phyloP scores from a whole-genome alignment of 2,888 invertebrate genomes.

The Sarcophaga caerulescens region DNA sequence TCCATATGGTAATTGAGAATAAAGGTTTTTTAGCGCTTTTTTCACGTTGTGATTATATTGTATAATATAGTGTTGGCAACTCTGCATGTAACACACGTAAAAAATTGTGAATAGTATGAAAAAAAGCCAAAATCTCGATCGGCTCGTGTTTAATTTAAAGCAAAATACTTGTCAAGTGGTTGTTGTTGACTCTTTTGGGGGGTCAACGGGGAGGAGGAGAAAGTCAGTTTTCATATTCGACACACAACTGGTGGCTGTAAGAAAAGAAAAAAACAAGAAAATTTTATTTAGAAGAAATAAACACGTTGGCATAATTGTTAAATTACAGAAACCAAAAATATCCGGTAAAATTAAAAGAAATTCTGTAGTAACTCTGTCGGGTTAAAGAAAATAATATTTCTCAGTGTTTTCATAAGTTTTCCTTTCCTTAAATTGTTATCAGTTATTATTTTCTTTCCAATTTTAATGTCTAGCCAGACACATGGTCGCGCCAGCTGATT shows the following conservation, averaged over 20 bases:
- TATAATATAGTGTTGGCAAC: constrained; percentile 24
- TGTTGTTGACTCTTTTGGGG: constrained; percentile 30
- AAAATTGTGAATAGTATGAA: constrained; percentile 39
- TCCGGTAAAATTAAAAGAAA: constrained; percentile 27
- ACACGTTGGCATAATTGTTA: constrained; percentile 59
- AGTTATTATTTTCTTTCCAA: constrained; percentile 1
- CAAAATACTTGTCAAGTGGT: constrained; percentile 61
- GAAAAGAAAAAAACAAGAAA: constrained; percentile 39
- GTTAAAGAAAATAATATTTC: not conserved
- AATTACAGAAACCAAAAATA: constrained; percentile 2
- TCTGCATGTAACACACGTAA: constrained; percentile 51
- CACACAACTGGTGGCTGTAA: constrained; percentile 46
- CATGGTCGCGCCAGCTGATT: constrained; percentile 66
- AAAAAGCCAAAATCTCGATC: constrained; percentile 58
- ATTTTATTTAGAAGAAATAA: constrained; percentile 42
- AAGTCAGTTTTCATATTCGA: constrained; percentile 60
- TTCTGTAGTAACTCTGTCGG: not conserved
- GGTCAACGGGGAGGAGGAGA: constrained; percentile 49
- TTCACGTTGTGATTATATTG: not conserved
- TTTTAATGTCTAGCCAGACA: constrained; percentile 49
- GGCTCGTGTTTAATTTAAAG: constrained; percentile 55
- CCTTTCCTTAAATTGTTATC: constrained; percentile 3
- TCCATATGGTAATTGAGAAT: not conserved
- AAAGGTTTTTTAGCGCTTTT: not conserved
- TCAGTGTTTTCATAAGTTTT: not conserved